These are phyloP conservation scores for Odontothrips loti DNA, from an alignment of 2,888 invertebrate genomes.

Conservation along the genomic window DNA sequence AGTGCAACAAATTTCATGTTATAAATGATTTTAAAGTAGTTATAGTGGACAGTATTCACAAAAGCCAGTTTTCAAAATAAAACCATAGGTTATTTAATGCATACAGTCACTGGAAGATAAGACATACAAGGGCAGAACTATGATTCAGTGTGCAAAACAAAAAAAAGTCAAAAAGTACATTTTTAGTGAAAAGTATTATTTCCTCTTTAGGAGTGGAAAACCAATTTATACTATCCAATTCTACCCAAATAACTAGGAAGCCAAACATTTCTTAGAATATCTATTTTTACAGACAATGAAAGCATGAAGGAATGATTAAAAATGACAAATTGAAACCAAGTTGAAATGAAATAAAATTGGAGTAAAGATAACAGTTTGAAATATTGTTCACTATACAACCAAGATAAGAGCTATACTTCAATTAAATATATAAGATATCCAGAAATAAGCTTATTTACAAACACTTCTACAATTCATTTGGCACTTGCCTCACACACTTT, in stretches of 20 bases:
- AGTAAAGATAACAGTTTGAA: not conserved
- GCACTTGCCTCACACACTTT: slow-evolving; percentile 11
- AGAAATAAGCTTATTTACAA: slow-evolving; percentile 10
- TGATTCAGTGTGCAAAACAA: no score
- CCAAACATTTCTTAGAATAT: not conserved
- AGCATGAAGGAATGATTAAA: not conserved
- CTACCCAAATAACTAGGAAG: no score
- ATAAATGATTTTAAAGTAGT: no score
- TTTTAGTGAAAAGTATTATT: no score
- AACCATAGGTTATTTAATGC: not conserved
- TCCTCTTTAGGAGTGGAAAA: no score
- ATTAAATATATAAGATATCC: not conserved
- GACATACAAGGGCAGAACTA: no score
- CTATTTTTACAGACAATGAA: not conserved
- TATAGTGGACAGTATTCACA: no score
- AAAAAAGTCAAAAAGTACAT: no score
- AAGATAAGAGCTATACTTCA: not conserved
- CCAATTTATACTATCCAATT: no score
- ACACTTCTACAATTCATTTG: not conserved
- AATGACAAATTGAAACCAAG: no score
- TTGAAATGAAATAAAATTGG: not conserved
- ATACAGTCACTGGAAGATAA: no score
- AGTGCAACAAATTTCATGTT: no score
- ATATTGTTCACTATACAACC: not conserved
- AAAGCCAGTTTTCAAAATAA: not conserved